Conservation (phyloP, 1,140 invertebrate species). For the Riptortus pedestris region DNA sequence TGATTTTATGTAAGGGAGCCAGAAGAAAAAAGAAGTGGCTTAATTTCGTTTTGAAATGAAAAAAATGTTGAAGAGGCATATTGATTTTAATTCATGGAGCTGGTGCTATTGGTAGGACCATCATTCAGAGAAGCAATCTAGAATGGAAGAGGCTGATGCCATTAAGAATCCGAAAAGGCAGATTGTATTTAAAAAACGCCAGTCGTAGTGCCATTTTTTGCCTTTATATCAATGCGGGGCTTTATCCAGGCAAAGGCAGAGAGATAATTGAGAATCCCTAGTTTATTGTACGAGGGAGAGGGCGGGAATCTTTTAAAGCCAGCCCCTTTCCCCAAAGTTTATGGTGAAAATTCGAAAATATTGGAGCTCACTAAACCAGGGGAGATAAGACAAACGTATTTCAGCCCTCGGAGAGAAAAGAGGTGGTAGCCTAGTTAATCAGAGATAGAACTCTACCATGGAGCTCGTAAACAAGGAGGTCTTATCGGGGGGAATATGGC, state of each 20-base stretch:
- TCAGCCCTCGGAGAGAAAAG: neutral
- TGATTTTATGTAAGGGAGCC: too few relatives aligned
- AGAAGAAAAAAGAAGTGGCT: too few relatives aligned
- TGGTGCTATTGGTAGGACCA: too few relatives aligned
- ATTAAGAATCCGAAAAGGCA: too few relatives aligned
- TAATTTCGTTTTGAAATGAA: too few relatives aligned
- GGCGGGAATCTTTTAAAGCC: neutral
- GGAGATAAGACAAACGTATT: neutral
- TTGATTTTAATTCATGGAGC: too few relatives aligned
- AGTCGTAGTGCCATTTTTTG: too few relatives aligned
- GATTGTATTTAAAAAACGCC: too few relatives aligned
- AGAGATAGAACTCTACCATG: neutral
- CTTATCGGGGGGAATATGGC: neutral
- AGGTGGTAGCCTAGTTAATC: neutral
- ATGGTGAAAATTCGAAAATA: neutral
- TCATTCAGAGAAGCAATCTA: too few relatives aligned
- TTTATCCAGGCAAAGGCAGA: neutral
- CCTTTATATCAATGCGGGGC: too few relatives aligned
- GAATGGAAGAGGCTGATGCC: too few relatives aligned
- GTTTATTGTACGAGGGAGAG: neutral
- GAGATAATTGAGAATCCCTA: neutral
- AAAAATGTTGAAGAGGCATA: too few relatives aligned
- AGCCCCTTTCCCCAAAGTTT: neutral
- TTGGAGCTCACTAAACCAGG: neutral
- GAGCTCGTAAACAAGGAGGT: neutral